phyloP scores from a whole-genome alignment of 1,140 invertebrate genomes.

The Diploscapter pachys region DNA sequence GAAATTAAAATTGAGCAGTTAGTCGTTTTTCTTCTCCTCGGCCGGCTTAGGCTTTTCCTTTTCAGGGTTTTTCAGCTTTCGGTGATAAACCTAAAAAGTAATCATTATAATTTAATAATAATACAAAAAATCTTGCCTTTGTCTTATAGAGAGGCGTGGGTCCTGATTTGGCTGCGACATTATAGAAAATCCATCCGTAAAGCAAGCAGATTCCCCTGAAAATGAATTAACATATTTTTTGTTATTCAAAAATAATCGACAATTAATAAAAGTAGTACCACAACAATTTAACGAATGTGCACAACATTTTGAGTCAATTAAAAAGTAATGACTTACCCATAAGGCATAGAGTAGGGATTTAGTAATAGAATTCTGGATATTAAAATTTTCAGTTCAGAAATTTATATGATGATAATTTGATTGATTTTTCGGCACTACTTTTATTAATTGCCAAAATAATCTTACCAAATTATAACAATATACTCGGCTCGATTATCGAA shows the following conservation, averaged over 20 bases:
- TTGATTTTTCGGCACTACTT: too few species aligned
- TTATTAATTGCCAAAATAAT: too few species aligned
- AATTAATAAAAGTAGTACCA: slow-evolving; percentile 64
- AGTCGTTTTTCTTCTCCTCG: background rate
- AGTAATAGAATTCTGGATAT: too few species aligned
- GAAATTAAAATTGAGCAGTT: too few species aligned
- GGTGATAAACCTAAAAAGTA: slow-evolving; percentile 7
- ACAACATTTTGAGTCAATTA: too few species aligned
- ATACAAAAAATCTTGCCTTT: slow-evolving; percentile 3
- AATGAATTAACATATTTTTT: background rate
- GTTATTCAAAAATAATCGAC: too few species aligned
- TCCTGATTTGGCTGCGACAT: slow-evolving; percentile 50
- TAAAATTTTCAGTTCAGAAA: slow-evolving; percentile 26
- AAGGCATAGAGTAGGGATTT: too few species aligned
- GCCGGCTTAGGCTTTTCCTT: background rate
- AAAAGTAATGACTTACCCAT: too few species aligned
- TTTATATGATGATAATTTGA: slow-evolving; percentile 36
- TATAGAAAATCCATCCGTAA: slow-evolving; percentile 47
- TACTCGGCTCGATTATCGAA: slow-evolving; percentile 72
- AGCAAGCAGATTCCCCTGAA: slow-evolving; percentile 49
- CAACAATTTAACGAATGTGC: slow-evolving; percentile 38
- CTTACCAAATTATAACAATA: slow-evolving; percentile 66
- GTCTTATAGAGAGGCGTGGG: slow-evolving; percentile 31
- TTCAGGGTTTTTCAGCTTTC: background rate
- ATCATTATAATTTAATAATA: slow-evolving; percentile 4